Percentiles rank a stretch among this genome's conserved stretches.
Conservation (phyloP, 1,140 invertebrate species). For the Nixonia krombeini region DNA sequence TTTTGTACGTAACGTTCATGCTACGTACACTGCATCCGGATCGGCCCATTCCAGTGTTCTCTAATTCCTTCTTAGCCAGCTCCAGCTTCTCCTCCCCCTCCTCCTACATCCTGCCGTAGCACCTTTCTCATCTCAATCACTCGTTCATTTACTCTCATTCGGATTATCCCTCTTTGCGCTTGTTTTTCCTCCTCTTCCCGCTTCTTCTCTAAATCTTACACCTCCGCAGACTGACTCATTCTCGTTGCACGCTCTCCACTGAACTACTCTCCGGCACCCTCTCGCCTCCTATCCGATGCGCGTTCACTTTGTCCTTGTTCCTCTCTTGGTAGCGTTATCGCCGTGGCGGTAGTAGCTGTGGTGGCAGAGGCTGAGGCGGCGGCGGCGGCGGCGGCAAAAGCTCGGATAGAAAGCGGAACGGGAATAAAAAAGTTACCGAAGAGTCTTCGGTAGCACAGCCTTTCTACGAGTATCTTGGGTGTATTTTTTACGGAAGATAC, state of each 20-base stretch:
- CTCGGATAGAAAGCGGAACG: constrained; percentile 37
- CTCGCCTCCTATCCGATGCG: not conserved
- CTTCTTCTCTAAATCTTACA: constrained; percentile 8
- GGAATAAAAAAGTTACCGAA: constrained; percentile 54
- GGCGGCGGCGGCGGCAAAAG: too few relatives aligned
- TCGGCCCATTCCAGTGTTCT: not conserved
- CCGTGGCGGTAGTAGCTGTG: too few relatives aligned
- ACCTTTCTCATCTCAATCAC: constrained; percentile 2
- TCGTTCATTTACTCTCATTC: constrained; percentile 15
- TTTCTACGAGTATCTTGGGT: constrained; percentile 49
- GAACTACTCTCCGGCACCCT: constrained; percentile 2
- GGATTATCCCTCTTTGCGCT: constrained; percentile 9
- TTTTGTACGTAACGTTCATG: not conserved
- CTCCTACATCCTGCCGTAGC: too few relatives aligned
- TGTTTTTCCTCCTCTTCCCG: constrained; percentile 1
- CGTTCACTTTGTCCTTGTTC: not conserved
- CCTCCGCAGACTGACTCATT: constrained; percentile 11
- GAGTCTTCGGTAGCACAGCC: constrained; percentile 17
- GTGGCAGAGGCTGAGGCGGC: too few relatives aligned
- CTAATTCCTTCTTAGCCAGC: not conserved
- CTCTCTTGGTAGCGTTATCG: constrained; percentile 49
- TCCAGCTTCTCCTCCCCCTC: not conserved
- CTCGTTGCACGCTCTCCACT: constrained; percentile 3
- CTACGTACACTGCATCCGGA: constrained; percentile 6
- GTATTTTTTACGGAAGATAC: constrained; percentile 54